Conservation (phyloP, 2,888 invertebrate species). For the Thymelicus acteon region DNA sequence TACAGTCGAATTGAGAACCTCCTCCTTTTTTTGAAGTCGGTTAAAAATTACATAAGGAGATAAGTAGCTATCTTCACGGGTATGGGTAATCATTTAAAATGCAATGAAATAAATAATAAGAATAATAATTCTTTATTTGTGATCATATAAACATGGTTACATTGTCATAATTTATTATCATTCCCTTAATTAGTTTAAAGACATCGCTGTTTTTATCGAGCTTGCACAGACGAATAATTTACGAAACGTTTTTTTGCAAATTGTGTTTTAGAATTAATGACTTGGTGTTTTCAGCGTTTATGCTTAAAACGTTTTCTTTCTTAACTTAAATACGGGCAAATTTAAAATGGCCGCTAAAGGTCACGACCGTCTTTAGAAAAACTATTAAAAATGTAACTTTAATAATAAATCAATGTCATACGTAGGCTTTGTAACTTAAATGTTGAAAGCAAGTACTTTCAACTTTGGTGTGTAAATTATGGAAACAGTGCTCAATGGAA, state of each 20-base stretch:
- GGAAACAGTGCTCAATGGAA: neutral
- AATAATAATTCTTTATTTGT: too few species aligned
- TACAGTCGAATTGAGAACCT: too few species aligned
- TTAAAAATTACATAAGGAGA: too few species aligned
- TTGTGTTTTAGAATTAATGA: conserved; percentile 49
- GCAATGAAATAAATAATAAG: too few species aligned
- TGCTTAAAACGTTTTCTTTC: conserved; percentile 36
- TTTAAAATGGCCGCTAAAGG: conserved; percentile 15
- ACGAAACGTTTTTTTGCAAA: conserved; percentile 51
- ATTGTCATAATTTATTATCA: neutral
- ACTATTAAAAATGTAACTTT: conserved; percentile 18
- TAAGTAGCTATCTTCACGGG: too few species aligned
- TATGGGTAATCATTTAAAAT: too few species aligned
- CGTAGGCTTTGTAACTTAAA: neutral
- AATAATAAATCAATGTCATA: conserved; percentile 6
- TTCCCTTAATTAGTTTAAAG: neutral
- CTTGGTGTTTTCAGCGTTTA: conserved; percentile 19
- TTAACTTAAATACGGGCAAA: conserved; percentile 18
- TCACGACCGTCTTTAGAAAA: neutral
- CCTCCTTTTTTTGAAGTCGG: too few species aligned
- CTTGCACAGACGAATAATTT: conserved; percentile 46
- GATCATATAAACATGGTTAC: too few species aligned
- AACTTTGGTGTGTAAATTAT: conserved; percentile 3
- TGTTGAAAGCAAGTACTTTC: neutral
- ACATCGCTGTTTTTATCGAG: conserved; percentile 41